Percentiles rank a stretch among this genome's conserved stretches.
Evolutionary conservation across 1,140 invertebrate species (phyloP).

Genomic region (Conopomorpha cramerella): DNA sequence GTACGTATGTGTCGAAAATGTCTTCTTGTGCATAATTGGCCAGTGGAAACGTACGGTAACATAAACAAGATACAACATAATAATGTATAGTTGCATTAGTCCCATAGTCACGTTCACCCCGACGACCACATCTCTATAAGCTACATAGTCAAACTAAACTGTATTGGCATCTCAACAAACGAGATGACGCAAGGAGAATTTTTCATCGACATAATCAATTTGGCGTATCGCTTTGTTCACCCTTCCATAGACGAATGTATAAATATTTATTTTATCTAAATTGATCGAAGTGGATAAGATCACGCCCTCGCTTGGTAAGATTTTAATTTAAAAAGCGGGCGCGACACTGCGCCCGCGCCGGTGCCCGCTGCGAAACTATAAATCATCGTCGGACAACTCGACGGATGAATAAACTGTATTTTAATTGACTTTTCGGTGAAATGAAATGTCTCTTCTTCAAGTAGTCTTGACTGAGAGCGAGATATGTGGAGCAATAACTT

Average conservation of each 20-base stretch:
- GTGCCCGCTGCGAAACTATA: slow-evolving; percentile 53
- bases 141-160: background rate
- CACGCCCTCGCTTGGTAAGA: slow-evolving; percentile 29
- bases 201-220: slow-evolving; percentile 50
- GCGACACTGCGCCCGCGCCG: slow-evolving; percentile 39
- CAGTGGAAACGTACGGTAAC: no score
- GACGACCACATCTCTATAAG: background rate
- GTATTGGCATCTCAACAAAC: slow-evolving; percentile 7
- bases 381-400: slow-evolving; percentile 31
- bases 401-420: slow-evolving; percentile 47
- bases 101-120: no score
- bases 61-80: no score
- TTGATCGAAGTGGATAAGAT: slow-evolving; percentile 55
- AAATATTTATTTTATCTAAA: slow-evolving; percentile 62
- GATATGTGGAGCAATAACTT: slow-evolving; percentile 29
- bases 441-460: slow-evolving; percentile 39
- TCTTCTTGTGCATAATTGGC: no score
- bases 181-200: slow-evolving; percentile 14
- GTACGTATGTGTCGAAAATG: no score
- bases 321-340: slow-evolving; percentile 50
- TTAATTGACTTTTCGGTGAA: slow-evolving; percentile 55
- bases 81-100: no score
- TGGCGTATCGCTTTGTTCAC: slow-evolving; percentile 48
- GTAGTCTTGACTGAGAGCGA: no score
- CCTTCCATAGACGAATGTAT: slow-evolving; percentile 48